Percentiles rank a stretch among this genome's conserved stretches.
phyloP scores from a whole-genome alignment of 2,797 vertebrate species.

The Aphelocoma californica region DNA sequence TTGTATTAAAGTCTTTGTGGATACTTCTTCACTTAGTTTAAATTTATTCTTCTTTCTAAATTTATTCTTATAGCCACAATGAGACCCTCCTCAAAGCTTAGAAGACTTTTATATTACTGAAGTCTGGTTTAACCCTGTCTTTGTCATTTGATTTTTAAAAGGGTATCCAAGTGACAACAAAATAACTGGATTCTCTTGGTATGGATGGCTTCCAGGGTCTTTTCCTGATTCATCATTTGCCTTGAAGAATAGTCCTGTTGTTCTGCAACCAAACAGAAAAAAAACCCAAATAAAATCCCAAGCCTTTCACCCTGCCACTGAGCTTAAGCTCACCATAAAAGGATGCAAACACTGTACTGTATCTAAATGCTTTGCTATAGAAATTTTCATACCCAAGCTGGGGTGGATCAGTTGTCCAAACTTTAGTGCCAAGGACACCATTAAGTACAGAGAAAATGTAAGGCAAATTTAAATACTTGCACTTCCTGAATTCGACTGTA shows the following conservation, averaged over 20 bases:
- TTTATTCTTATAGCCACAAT: neutral
- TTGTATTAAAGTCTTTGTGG: neutral
- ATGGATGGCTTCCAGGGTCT: neutral
- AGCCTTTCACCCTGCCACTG: neutral
- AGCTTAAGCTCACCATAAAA: neutral
- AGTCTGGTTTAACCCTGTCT: neutral
- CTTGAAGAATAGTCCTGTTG: neutral
- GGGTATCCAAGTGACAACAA: neutral
- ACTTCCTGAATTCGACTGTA: neutral
- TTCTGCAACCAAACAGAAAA: neutral
- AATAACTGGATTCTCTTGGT: neutral
- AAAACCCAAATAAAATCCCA: neutral
- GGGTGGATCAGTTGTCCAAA: neutral
- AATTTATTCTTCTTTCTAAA: neutral
- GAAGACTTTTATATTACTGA: neutral
- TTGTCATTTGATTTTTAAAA: neutral
- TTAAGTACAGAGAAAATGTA: neutral
- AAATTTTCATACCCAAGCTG: neutral
- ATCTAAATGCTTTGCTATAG: neutral
- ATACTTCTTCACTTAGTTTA: neutral
- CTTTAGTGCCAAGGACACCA: neutral
- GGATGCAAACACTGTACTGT: neutral
- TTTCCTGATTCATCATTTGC: neutral
- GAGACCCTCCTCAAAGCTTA: neutral
- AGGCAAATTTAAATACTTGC: neutral